phyloP scores from a whole-genome alignment of 2,888 invertebrate genomes.

The Dynastes grantii region DNA sequence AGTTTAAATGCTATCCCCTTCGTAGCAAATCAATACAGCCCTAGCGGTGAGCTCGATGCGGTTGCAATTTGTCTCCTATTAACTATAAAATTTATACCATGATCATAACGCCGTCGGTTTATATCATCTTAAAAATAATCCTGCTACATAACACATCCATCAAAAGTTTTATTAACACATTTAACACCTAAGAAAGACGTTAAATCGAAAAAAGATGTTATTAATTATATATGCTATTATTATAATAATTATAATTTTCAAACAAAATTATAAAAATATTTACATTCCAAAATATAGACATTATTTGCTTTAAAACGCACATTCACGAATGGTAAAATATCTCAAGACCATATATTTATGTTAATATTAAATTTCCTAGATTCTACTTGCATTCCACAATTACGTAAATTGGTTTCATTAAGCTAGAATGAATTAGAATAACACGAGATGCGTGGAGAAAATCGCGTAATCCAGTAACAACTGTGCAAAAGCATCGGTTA shows the following conservation, averaged over 20 bases:
- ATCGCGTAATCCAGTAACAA: not conserved
- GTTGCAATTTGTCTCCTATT: constrained; percentile 23
- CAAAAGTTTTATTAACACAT: too few species aligned
- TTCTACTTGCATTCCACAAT: not conserved
- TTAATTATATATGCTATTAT: too few species aligned
- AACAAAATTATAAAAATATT: not conserved
- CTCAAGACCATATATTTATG: not conserved
- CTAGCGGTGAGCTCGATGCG: not conserved
- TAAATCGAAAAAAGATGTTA: too few species aligned
- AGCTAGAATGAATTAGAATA: not conserved
- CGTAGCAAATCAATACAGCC: constrained; percentile 35
- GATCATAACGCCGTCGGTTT: too few species aligned
- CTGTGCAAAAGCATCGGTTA: too few species aligned
- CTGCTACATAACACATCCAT: too few species aligned
- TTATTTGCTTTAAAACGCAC: not conserved
- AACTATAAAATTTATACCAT: constrained; percentile 20
- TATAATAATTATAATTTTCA: too few species aligned
- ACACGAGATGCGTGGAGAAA: not conserved
- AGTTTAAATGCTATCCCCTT: not conserved
- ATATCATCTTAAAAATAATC: too few species aligned
- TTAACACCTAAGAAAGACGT: too few species aligned
- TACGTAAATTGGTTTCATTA: constrained; percentile 10
- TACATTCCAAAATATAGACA: not conserved
- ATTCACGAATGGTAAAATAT: not conserved
- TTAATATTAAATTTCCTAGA: not conserved